These are phyloP conservation scores for Caiman crocodilus DNA, from an alignment of 2,797 vertebrate species.

Conservation along the genomic window DNA sequence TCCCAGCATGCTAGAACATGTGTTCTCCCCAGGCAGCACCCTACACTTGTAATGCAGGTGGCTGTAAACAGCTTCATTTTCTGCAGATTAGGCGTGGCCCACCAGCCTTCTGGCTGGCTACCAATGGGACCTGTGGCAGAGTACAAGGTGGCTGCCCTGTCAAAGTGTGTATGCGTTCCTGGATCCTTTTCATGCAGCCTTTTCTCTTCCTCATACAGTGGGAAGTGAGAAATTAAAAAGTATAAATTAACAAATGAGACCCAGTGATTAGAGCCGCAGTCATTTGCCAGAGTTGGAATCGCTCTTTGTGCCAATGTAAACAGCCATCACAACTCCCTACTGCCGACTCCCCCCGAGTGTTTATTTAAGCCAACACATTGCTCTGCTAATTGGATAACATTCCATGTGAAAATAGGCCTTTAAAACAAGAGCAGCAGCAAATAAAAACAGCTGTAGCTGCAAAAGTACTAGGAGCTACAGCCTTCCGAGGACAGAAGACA, in stretches of 20 bases:
- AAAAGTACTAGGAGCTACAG: conserved; percentile 40
- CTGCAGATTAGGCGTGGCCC: accelerated
- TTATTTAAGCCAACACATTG: conserved; percentile 85
- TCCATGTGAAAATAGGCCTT: conserved; percentile 83
- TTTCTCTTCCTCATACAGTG: neutral
- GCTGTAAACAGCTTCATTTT: neutral
- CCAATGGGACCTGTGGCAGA: neutral
- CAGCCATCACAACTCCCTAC: conserved; percentile 71
- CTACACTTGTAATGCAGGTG: accelerated
- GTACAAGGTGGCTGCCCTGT: accelerated
- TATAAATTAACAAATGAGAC: conserved; percentile 30
- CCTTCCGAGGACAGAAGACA: neutral
- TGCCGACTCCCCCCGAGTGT: conserved; percentile 75
- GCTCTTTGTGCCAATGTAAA: conserved; percentile 73
- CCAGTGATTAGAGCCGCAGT: conserved; percentile 30
- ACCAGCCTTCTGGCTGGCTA: neutral
- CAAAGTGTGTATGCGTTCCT: neutral
- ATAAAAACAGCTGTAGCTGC: conserved; percentile 76
- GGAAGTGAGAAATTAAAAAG: conserved; percentile 56
- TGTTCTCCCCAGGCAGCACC: accelerated
- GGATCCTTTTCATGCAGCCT: neutral
- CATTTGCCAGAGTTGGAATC: conserved; percentile 55
- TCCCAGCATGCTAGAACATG: neutral
- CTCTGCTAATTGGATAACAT: conserved; percentile 85
- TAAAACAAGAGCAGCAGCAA: conserved; percentile 78